These are phyloP conservation scores for Callyntrura sp. DNA, from an alignment of 2,888 invertebrate genomes.

Conservation along the genomic window DNA sequence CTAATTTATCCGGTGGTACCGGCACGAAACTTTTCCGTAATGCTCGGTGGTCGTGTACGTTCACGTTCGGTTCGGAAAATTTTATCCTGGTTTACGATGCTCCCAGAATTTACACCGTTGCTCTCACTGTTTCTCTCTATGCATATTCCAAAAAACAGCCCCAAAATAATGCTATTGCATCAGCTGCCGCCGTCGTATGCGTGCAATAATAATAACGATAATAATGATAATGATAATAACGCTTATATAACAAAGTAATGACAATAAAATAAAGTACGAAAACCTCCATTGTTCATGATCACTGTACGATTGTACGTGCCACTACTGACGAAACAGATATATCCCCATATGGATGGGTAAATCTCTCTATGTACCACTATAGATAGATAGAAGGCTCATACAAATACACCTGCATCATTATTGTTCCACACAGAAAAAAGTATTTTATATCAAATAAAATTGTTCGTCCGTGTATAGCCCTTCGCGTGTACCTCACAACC, in stretches of 20 bases:
- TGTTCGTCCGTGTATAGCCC: background rate
- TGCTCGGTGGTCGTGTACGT: too few species aligned
- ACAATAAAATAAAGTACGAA: conserved; percentile 29
- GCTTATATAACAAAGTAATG: conserved; percentile 54
- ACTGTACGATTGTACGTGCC: conserved; percentile 34
- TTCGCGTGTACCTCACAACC: conserved; percentile 11
- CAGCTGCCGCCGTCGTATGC: background rate
- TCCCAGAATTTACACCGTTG: conserved; percentile 12
- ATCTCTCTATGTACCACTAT: too few species aligned
- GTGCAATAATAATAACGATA: background rate
- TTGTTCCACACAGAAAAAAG: conserved; percentile 23
- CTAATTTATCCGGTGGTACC: too few species aligned
- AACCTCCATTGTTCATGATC: conserved; percentile 29
- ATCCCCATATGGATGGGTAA: too few species aligned
- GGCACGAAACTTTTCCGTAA: too few species aligned
- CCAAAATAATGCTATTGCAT: conserved; percentile 17
- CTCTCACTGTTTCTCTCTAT: conserved; percentile 28
- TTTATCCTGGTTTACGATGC: too few species aligned
- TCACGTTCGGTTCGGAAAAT: too few species aligned
- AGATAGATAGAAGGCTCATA: too few species aligned
- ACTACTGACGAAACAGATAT: too few species aligned
- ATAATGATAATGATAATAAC: conserved; percentile 16
- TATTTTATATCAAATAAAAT: background rate
- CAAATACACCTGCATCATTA: background rate
- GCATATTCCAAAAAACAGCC: conserved; percentile 47